Conservation (phyloP, 2,797 vertebrate genomes). For the Gymnocypris eckloni region DNA sequence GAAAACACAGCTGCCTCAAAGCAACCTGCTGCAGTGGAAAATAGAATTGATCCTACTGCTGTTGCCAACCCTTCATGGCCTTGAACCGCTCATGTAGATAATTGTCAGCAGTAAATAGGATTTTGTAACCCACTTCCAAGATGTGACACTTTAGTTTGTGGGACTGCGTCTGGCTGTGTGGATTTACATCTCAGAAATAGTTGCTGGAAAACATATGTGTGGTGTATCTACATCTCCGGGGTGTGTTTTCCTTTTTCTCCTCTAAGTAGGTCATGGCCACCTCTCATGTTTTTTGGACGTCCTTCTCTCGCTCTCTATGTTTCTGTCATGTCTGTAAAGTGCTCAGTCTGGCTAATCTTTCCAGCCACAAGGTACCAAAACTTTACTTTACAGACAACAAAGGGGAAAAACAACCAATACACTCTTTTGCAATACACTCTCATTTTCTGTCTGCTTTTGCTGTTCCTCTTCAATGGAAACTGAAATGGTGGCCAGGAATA, state of each 20-base stretch:
- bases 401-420: conserved; percentile 22
- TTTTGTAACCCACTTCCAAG: conserved; percentile 46
- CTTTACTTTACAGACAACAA: conserved; percentile 38
- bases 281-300: conserved; percentile 29
- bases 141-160: not conserved
- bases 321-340: conserved; percentile 29
- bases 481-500: conserved; percentile 16
- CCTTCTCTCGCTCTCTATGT: conserved; percentile 14
- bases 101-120: conserved; percentile 30
- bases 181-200: not conserved
- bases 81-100: conserved; percentile 14
- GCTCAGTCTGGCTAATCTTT: conserved; percentile 29
- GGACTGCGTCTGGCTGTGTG: not conserved
- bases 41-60: conserved; percentile 42
- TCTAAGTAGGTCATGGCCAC: conserved; percentile 59
- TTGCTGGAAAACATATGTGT: not conserved
- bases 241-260: conserved; percentile 36
- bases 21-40: conserved; percentile 29
- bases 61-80: not conserved
- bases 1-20: conserved; percentile 19
- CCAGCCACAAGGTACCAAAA: conserved; percentile 39
- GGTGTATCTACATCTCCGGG: not conserved
- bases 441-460: conserved; percentile 47
- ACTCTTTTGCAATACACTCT: conserved; percentile 42
- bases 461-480: conserved; percentile 39